Evolutionary conservation across 2,797 vertebrate species (phyloP).

Genomic region (Steatocranus sp.): DNA sequence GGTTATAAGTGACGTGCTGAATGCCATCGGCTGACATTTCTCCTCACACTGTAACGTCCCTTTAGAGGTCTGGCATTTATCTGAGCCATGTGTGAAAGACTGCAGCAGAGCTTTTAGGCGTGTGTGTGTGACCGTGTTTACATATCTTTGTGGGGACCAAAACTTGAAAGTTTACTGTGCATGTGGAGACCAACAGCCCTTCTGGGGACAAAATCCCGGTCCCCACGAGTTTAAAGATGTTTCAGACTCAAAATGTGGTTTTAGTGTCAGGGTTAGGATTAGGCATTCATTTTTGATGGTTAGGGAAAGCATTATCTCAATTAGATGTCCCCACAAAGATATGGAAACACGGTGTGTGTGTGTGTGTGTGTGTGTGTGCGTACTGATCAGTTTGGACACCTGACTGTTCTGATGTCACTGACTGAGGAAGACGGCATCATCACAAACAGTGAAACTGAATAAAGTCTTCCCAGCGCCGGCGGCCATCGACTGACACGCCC

Average conservation of each 20-base stretch:
- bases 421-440: not conserved
- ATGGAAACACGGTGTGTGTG: not conserved
- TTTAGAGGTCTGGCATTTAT: not conserved
- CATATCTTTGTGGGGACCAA: not conserved
- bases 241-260: fast-evolving
- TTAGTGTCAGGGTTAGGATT: fast-evolving
- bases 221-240: fast-evolving
- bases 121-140: not conserved
- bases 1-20: not conserved
- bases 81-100: not conserved
- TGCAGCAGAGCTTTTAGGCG: not conserved
- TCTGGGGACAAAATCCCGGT: not conserved
- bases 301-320: fast-evolving
- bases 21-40: not conserved
- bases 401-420: not conserved
- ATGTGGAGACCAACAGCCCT: fast-evolving
- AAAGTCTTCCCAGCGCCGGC: not conserved
- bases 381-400: not conserved
- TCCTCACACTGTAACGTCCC: not conserved
- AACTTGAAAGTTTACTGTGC: fast-evolving
- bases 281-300: not conserved
- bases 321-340: not conserved
- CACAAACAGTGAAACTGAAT: not conserved
- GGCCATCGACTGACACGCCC: not conserved
- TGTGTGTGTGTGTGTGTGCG: not conserved